Percentiles rank a stretch among this genome's conserved stretches.
Conservation (phyloP, 2,888 invertebrate genomes). For the Trachelus tabidus region DNA sequence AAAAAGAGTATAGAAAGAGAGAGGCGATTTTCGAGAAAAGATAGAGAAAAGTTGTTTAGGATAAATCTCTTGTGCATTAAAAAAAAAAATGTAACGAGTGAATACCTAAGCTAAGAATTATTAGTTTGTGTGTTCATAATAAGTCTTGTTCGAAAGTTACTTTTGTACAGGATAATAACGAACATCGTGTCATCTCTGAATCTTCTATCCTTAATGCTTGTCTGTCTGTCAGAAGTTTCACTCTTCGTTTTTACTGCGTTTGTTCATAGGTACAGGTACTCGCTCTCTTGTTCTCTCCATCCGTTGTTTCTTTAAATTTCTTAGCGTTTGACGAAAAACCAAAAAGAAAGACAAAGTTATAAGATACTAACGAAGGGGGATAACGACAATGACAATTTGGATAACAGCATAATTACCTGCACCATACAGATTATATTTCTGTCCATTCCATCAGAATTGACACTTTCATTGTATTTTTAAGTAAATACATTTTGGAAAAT, state of each 20-base stretch:
- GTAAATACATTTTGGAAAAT: slow-evolving; percentile 57
- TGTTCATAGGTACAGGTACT: neutral
- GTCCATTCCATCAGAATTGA: slow-evolving; percentile 55
- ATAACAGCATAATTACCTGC: slow-evolving; percentile 25
- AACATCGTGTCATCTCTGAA: slow-evolving; percentile 41
- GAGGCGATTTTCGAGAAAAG: neutral
- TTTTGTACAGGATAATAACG: slow-evolving; percentile 50
- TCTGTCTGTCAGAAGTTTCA: neutral
- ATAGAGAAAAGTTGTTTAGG: slow-evolving; percentile 3
- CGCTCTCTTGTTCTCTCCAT: neutral
- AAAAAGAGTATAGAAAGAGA: slow-evolving; percentile 21
- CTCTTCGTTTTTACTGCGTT: neutral
- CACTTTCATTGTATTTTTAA: slow-evolving; percentile 57
- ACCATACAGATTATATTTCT: slow-evolving; percentile 46
- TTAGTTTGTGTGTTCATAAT: slow-evolving; percentile 49
- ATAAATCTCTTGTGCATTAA: neutral
- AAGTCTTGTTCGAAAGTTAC: slow-evolving; percentile 43
- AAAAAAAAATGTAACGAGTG: neutral
- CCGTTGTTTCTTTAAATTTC: neutral
- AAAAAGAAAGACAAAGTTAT: neutral
- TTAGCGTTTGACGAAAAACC: neutral
- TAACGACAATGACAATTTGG: neutral
- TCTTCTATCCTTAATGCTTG: slow-evolving; percentile 7
- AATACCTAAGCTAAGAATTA: slow-evolving; percentile 48
- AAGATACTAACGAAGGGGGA: neutral